A percentile compares a stretch with the other conserved stretches of the same genome.
Conservation (phyloP, 64 coral and sea anemone genomes). For the Montipora sp. region DNA sequence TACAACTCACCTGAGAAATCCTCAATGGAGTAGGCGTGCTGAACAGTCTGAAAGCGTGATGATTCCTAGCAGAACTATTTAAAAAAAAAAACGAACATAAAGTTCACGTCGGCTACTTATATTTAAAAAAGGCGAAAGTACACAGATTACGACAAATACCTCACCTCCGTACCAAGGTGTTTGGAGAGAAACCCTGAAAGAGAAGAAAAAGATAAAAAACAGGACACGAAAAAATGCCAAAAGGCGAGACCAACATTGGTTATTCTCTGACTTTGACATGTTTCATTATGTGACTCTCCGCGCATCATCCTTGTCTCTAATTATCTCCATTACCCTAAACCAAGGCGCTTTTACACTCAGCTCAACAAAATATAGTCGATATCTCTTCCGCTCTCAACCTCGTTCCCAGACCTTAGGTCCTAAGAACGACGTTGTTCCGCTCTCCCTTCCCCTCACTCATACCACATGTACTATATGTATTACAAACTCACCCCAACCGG, state of each 20-base stretch:
- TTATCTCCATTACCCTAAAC: too few relatives aligned
- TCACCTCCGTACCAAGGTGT: slow-evolving; percentile 7
- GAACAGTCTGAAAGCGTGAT: slow-evolving; percentile 67
- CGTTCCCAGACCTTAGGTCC: too few relatives aligned
- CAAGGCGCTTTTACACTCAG: too few relatives aligned
- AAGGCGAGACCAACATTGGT: too few relatives aligned
- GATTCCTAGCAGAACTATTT: slow-evolving; percentile 69
- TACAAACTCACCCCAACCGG: background rate
- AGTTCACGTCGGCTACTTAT: background rate
- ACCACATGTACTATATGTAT: too few relatives aligned
- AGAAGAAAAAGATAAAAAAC: background rate
- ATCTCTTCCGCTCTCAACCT: too few relatives aligned
- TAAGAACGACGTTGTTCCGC: too few relatives aligned
- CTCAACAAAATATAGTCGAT: too few relatives aligned
- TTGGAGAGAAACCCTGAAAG: background rate
- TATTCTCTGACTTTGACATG: too few relatives aligned
- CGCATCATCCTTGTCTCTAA: too few relatives aligned
- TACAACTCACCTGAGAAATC: slow-evolving; percentile 40
- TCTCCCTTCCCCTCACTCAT: too few relatives aligned
- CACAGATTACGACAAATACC: background rate
- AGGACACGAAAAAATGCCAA: background rate
- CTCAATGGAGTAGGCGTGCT: slow-evolving; percentile 74
- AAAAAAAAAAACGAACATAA: background rate
- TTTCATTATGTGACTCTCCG: too few relatives aligned
- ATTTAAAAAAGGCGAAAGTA: background rate